Evolutionary conservation across 1,140 invertebrate genomes (phyloP), one percentile per base, ranked within the genome.

Genomic region (Mizuhopecten yessoensis): DNA sequence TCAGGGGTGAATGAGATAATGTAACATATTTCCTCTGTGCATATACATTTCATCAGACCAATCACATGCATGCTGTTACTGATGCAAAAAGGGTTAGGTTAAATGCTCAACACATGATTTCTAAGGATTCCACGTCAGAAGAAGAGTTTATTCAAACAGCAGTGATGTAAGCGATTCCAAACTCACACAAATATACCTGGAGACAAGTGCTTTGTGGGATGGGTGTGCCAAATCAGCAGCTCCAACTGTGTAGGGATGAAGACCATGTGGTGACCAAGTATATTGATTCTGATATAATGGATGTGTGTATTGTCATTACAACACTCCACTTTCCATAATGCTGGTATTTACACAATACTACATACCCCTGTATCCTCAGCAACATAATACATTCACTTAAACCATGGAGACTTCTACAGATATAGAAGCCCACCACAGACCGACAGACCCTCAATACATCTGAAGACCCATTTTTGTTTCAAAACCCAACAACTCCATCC

Each of bases 101-200:
- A 49, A 49, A 75, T 75, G 57, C n/a, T 75, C 29, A 5, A 29
- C 29, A n/a, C 57, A 75, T 5, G n/a, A 75, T 75, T 75, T 75
- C 57, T n/a, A n/a, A 29, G 23, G 57, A 29, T 0, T 29, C 3
- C 17, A 75, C 23, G 23, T n/a, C 57, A 29, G 57, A 11, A 75
- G 29, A 29, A 75, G 57, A 75, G 57, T 75, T 75, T 75, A 11
- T 75, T 75, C 57, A 75, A 75, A 75, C 57, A 75, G n/a, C 23
- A 1, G 5, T 29, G n/a, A 75, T 75, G 57, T n/a, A 75, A 29
- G n/a, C 0, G 57, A n/a, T n/a, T 5, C 23, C 23, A 75, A 75
- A 75, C 23, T 75, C 57, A 29, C 57, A 29, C n/a, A 29, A 75
- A 75, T 23, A n/a, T 29, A n/a, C 57, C 57, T 17, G 23, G 7